Base-by-base conservation (phyloP, 2,113 vertebrate species). In the Arenaria interpres region DNA sequence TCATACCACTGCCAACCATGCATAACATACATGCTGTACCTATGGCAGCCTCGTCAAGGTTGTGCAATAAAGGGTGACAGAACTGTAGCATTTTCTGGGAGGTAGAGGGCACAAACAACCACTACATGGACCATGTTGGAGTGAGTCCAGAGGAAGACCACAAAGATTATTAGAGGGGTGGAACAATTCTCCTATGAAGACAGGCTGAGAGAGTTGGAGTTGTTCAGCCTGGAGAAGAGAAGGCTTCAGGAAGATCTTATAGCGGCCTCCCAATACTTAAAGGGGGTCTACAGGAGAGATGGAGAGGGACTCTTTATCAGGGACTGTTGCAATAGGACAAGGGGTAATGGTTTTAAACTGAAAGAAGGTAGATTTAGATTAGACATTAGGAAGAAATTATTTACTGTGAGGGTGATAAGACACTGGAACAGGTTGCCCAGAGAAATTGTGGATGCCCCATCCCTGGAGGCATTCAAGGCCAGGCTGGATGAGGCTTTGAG, bases 1-100 rank as follows among this genome's bases (percentile, higher is more conserved):
- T n/a, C n/a, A n/a, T n/a, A n/a, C n/a, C n/a, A 23, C 50, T 24
- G 30, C 7, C 43, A 33, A 28, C 51, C 39, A 15, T 0, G 0
- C 13, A 2, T 11, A 53, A 53, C 7, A 13, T 4, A 23, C 3
- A 1, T 46, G n/a, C 45, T 59, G 35, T 27, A n/a, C 56, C 72
- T 62, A 23, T 0, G 24, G 56, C 5, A 46, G 56, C 33, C 27
- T 67, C 63, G 35, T 53, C 45, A 48, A 80, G 24, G 67, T 22
- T 3, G 1, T 15, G 28, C 0, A 1, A 28, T 27, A 46, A 57
- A 28, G 30, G 30, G 30, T 25, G n/a, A 48, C 59, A 60, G 46
- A 75, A 71, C 32, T 37, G 60, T 4, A 71, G 50, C 15, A 6
- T 45, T n/a, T 43, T 30, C 56, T 46, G 7, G 22, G 37, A 75